Evolutionary conservation across 2,797 vertebrate species (phyloP).

Genomic region (Syngnathus acus): DNA sequence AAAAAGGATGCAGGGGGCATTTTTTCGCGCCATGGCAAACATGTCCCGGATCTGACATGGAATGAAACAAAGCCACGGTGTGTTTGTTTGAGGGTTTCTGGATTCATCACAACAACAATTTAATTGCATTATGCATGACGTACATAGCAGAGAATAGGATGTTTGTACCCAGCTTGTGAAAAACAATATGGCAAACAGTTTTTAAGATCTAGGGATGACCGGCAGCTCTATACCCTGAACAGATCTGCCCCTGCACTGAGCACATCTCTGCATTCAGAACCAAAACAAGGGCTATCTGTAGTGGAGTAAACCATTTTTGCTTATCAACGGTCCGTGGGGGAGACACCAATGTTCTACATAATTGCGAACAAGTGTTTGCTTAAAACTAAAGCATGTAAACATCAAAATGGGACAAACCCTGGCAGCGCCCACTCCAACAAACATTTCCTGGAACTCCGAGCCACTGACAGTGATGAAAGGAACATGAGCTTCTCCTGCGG

Average conservation of each 20-base stretch:
- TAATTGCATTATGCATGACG: not conserved
- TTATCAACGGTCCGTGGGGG: not conserved
- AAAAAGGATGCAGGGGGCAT: conserved; percentile 80
- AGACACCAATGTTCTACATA: not conserved
- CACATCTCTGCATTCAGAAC: not conserved
- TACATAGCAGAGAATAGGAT: not conserved
- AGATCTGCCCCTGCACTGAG: not conserved
- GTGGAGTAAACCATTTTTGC: too few species aligned
- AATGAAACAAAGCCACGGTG: not conserved
- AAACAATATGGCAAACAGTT: not conserved
- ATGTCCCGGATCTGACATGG: conserved; percentile 66
- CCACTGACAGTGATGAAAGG: conserved; percentile 93
- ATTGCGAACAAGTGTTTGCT: not conserved
- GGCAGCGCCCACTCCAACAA: conserved; percentile 91
- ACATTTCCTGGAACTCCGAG: conserved; percentile 95
- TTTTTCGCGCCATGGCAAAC: conserved; percentile 70
- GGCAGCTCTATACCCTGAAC: not conserved
- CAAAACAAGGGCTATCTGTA: not conserved
- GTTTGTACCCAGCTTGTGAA: not conserved
- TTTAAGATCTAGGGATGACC: not conserved
- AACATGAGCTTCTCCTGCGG: conserved; percentile 89
- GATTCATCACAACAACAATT: not conserved
- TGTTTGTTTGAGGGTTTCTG: not conserved
- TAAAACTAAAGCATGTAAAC: not conserved
- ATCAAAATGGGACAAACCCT: conserved; percentile 65